phyloP scores from a whole-genome alignment of 2,888 invertebrate species.

The Yponomeuta cagnagella region DNA sequence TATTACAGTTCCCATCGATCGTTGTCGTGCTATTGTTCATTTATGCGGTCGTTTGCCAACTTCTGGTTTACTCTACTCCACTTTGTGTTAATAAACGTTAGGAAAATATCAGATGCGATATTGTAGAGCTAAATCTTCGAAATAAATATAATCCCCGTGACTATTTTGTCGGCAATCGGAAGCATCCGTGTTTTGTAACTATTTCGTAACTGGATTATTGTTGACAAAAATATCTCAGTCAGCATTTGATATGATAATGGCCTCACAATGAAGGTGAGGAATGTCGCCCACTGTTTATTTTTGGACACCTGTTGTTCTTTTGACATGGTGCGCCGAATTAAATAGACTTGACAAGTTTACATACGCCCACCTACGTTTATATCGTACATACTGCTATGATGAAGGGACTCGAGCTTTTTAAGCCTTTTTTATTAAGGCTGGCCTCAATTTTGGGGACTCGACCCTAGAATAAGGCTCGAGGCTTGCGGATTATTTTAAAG shows the following conservation, averaged over 20 bases:
- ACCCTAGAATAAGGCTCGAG: too few relatives aligned
- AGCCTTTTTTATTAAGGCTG: too few relatives aligned
- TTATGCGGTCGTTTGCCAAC: constrained; percentile 14
- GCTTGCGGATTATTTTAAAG: too few relatives aligned
- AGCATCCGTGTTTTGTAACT: too few relatives aligned
- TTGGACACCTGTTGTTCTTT: constrained; percentile 29
- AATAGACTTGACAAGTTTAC: constrained; percentile 20
- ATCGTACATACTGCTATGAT: too few relatives aligned
- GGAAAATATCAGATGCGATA: not conserved
- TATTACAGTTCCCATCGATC: constrained; percentile 31
- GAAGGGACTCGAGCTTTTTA: too few relatives aligned
- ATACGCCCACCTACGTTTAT: not conserved
- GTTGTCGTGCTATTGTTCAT: constrained; percentile 23
- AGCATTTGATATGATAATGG: not conserved
- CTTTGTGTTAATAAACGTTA: constrained; percentile 13
- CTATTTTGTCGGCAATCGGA: too few relatives aligned
- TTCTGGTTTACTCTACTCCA: constrained; percentile 9
- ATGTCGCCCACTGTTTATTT: constrained; percentile 18
- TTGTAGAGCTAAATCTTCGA: not conserved
- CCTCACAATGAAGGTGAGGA: constrained; percentile 16
- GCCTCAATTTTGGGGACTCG: too few relatives aligned
- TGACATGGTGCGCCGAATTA: constrained; percentile 21
- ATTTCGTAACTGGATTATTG: too few relatives aligned
- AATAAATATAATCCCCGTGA: too few relatives aligned
- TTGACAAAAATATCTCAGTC: not conserved